phyloP scores from a whole-genome alignment of 2,113 vertebrate species.

The Eonycteris spelaea region DNA sequence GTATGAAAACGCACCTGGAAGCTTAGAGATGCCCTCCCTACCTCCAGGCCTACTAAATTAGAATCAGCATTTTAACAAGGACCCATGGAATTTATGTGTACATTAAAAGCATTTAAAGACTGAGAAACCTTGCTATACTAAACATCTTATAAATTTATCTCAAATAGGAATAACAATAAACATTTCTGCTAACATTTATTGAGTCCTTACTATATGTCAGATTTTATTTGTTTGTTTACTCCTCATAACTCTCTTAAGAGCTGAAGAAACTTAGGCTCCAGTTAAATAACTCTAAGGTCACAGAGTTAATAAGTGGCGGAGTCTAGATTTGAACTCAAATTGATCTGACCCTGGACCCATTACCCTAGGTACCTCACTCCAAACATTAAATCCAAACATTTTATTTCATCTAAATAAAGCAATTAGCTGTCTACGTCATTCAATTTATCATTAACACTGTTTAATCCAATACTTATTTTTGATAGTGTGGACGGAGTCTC shows the following conservation, averaged over 20 bases:
- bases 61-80: background rate
- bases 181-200: background rate
- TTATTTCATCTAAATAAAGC: background rate
- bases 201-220: background rate
- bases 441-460: background rate
- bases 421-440: background rate
- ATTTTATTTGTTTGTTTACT: background rate
- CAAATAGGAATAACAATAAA: background rate
- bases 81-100: background rate
- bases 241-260: background rate
- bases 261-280: background rate
- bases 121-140: background rate
- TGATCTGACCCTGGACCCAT: background rate
- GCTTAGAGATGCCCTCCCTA: background rate
- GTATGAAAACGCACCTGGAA: background rate
- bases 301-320: background rate
- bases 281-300: background rate
- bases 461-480: background rate
- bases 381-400: background rate
- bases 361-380: background rate
- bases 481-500: background rate
- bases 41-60: background rate
- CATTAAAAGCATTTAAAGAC: background rate
- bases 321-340: background rate
- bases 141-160: background rate